Conservation (phyloP, 2,888 invertebrate species). For the Hoplodrina blanda region DNA sequence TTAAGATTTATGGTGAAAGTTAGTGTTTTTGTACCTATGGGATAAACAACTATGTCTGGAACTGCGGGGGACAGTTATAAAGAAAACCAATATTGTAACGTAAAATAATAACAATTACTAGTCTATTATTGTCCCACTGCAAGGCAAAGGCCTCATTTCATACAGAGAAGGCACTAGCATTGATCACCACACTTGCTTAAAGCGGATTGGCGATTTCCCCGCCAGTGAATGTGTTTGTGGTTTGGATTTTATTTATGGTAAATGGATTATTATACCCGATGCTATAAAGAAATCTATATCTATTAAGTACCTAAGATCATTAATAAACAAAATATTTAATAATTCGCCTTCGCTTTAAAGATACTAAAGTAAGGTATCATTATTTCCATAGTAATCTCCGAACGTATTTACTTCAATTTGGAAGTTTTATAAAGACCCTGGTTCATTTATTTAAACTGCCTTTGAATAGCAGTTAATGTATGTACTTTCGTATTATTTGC, state of each 20-base stretch:
- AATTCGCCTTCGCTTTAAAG: constrained; percentile 2
- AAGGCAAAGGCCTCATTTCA: too few relatives aligned
- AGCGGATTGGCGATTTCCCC: too few relatives aligned
- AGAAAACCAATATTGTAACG: not conserved
- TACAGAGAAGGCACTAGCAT: too few relatives aligned
- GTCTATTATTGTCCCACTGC: too few relatives aligned
- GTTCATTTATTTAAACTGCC: constrained; percentile 38
- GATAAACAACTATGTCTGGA: not conserved
- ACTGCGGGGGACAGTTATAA: not conserved
- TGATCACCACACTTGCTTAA: too few relatives aligned
- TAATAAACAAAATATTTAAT: constrained; percentile 4
- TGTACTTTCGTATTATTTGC: constrained; percentile 30
- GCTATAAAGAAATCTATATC: too few relatives aligned
- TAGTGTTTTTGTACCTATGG: not conserved
- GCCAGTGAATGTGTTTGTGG: too few relatives aligned
- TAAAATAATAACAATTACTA: too few relatives aligned
- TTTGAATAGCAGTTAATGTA: constrained; percentile 33
- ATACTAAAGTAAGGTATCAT: constrained; percentile 1
- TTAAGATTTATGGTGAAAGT: constrained; percentile 12
- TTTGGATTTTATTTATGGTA: too few relatives aligned
- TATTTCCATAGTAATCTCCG: constrained; percentile 29
- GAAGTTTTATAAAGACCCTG: constrained; percentile 42
- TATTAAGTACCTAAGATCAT: not conserved
- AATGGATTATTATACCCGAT: too few relatives aligned
- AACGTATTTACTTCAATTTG: constrained; percentile 43